Percentiles rank a stretch among this genome's conserved stretches.
phyloP scores from a whole-genome alignment of 2,888 invertebrate genomes.

The Ommatoiulus sabulosus region DNA sequence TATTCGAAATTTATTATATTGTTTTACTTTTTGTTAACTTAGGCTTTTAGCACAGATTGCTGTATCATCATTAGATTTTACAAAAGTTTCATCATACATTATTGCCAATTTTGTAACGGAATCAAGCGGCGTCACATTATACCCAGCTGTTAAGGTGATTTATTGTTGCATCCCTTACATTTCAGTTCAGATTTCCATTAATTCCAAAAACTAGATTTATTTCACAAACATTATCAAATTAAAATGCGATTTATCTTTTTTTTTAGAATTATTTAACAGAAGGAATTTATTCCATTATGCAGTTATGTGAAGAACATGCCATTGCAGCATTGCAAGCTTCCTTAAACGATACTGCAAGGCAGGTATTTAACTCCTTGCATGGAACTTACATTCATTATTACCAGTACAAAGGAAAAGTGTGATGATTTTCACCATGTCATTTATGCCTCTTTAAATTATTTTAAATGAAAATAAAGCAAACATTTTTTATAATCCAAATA shows the following conservation, averaged over 20 bases:
- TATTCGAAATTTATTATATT: not conserved
- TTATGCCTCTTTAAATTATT: too few species aligned
- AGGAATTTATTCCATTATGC: constrained; percentile 13
- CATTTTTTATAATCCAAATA: too few species aligned
- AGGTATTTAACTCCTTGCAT: constrained; percentile 35
- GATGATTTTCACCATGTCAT: not conserved
- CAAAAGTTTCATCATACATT: not conserved
- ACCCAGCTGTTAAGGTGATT: constrained; percentile 51
- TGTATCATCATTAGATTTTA: not conserved
- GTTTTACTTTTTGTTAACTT: not conserved
- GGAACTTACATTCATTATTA: constrained; percentile 40
- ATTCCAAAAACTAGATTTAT: not conserved
- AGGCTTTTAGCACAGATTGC: not conserved
- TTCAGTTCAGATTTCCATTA: not conserved
- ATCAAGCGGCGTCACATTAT: not conserved
- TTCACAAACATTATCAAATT: not conserved
- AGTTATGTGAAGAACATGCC: not conserved
- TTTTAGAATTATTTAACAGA: constrained; percentile 47
- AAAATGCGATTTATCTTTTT: not conserved
- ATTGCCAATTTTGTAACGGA: not conserved
- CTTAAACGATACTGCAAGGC: not conserved
- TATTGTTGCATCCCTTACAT: not conserved
- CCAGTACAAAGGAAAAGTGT: constrained; percentile 37
- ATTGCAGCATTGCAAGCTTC: not conserved
- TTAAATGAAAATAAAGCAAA: too few species aligned